These are phyloP conservation scores for Scalopus aquaticus DNA, from an alignment of 2,113 vertebrate genomes.

Conservation along the genomic window DNA sequence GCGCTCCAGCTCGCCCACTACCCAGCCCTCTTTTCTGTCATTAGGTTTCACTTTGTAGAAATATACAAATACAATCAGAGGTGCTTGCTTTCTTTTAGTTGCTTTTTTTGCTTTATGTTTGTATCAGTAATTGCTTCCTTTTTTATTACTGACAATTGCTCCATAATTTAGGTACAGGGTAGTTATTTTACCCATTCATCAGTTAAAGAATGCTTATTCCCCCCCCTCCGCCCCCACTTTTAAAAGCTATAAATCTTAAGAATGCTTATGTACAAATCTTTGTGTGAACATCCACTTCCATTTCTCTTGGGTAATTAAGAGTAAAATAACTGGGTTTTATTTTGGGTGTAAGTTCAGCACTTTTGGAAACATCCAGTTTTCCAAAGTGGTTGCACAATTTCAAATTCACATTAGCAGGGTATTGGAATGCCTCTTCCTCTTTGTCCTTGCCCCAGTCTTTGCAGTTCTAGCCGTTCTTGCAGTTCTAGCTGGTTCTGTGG, in stretches of 20 bases:
- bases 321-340: background rate
- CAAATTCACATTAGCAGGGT: no score
- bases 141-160: background rate
- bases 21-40: background rate
- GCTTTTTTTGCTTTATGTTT: background rate
- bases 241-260: background rate
- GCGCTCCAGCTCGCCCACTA: background rate
- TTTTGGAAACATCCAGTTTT: no score
- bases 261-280: background rate
- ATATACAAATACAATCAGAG: no score
- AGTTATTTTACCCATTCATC: background rate
- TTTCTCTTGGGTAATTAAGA: background rate
- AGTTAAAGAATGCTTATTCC: background rate
- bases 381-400: no score
- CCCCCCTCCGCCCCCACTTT: background rate
- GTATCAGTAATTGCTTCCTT: background rate
- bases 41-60: background rate
- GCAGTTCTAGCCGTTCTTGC: no score
- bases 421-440: no score
- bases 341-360: background rate
- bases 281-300: background rate
- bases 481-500: no score
- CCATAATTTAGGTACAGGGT: background rate
- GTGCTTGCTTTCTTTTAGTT: no score
- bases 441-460: no score